A percentile compares a stretch with the other conserved stretches of the same genome.
Conservation (phyloP, 2,113 vertebrate species). For the Oncorhynchus masou region DNA sequence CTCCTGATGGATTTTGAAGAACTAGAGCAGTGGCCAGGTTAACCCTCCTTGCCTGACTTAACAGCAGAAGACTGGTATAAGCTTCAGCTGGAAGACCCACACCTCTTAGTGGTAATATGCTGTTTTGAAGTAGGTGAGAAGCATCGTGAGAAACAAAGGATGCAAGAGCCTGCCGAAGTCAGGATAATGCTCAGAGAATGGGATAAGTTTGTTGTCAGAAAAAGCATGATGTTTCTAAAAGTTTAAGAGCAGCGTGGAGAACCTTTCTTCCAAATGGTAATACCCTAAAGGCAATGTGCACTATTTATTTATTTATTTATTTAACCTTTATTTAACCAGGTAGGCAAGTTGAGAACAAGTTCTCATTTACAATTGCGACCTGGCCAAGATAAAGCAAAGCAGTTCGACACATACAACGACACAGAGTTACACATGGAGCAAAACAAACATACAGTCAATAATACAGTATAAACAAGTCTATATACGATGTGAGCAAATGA, state of each 20-base stretch:
- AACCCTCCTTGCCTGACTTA: constrained; percentile 10
- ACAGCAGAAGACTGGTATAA: constrained; percentile 6
- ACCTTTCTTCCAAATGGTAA: constrained; percentile 5
- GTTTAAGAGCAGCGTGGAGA: background rate
- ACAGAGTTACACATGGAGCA: too few relatives aligned
- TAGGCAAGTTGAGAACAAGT: too few relatives aligned
- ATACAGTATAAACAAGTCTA: too few relatives aligned
- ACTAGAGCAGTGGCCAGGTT: constrained; percentile 10
- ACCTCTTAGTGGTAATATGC: background rate
- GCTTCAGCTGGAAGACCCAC: constrained; percentile 8
- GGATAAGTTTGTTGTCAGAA: background rate
- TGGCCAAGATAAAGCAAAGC: too few relatives aligned
- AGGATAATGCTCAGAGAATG: constrained; percentile 2
- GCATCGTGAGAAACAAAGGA: background rate
- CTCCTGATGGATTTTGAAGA: constrained; percentile 12
- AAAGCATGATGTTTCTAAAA: constrained; percentile 7
- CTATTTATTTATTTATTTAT: too few relatives aligned
- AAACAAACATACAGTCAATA: too few relatives aligned
- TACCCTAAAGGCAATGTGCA: constrained; percentile 7
- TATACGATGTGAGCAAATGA: too few relatives aligned
- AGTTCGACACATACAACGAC: too few relatives aligned
- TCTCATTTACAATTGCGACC: too few relatives aligned
- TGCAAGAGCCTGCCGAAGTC: background rate
- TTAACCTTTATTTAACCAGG: too few relatives aligned
- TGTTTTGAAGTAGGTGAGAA: background rate